Conservation (phyloP, 2,797 vertebrate species). For the Ficedula albicollis region DNA sequence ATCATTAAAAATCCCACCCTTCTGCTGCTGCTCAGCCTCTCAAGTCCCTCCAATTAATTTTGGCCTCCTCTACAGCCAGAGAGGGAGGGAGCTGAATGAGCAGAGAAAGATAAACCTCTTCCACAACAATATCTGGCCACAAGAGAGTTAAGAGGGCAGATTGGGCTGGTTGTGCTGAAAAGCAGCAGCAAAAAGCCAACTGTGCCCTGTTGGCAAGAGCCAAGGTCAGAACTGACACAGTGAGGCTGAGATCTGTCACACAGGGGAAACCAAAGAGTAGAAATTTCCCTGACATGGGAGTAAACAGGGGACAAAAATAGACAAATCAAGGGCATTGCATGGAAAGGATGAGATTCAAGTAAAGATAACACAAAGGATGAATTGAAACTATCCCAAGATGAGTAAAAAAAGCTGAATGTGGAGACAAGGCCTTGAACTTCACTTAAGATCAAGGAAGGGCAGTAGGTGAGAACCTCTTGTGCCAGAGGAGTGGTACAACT, state of each 20-base stretch:
- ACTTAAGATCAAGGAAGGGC: not conserved
- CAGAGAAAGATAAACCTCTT: not conserved
- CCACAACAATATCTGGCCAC: not conserved
- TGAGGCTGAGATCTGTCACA: not conserved
- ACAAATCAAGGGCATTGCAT: not conserved
- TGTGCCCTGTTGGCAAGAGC: not conserved
- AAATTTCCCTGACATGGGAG: not conserved
- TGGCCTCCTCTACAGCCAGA: not conserved
- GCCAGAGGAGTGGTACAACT: not conserved
- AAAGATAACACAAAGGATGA: not conserved
- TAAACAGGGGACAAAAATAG: not conserved
- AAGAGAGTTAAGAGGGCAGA: not conserved
- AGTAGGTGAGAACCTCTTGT: not conserved
- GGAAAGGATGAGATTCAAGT: not conserved
- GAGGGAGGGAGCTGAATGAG: not conserved
- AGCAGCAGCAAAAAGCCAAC: not conserved
- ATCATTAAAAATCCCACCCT: not conserved
- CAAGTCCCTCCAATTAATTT: not conserved
- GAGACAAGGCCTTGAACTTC: not conserved
- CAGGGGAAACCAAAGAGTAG: not conserved
- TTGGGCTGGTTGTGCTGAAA: not conserved
- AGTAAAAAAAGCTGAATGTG: not conserved
- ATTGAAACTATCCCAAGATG: not conserved
- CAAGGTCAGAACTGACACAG: not conserved
- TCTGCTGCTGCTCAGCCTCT: not conserved